phyloP scores from a whole-genome alignment of 1,140 invertebrate genomes.

The Zophobas atratus region DNA sequence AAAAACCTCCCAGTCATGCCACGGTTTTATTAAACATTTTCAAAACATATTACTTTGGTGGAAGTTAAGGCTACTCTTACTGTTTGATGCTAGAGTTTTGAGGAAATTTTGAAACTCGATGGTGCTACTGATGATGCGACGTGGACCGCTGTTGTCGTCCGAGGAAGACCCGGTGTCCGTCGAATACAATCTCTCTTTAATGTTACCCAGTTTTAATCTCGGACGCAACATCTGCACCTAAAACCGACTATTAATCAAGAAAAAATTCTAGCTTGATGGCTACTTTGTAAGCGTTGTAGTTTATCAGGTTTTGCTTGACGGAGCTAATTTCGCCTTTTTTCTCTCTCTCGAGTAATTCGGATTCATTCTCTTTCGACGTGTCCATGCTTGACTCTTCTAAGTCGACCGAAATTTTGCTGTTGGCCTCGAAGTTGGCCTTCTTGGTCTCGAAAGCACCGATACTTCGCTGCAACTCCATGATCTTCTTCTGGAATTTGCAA shows the following conservation, averaged over 20 bases:
- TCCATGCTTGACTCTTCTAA: constrained; percentile 17
- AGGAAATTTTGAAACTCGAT: constrained; percentile 33
- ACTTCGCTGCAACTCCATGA: constrained; percentile 16
- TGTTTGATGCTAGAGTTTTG: not conserved
- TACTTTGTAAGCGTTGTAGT: constrained; percentile 25
- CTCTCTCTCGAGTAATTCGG: not conserved
- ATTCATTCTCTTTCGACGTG: constrained; percentile 13
- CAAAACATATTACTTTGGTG: constrained; percentile 2
- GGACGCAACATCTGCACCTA: constrained; percentile 19
- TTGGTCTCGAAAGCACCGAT: not conserved
- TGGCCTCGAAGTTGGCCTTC: not conserved
- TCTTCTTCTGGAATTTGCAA: constrained; percentile 25
- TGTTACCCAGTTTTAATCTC: not conserved
- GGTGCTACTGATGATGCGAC: constrained; percentile 20
- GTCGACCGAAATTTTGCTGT: constrained; percentile 24
- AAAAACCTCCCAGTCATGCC: not conserved
- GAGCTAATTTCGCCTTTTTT: constrained; percentile 6
- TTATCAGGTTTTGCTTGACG: constrained; percentile 24
- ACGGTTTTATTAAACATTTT: not conserved
- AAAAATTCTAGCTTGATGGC: not conserved
- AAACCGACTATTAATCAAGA: not conserved
- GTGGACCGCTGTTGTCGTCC: constrained; percentile 19
- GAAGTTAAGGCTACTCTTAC: constrained; percentile 5
- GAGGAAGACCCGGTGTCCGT: constrained; percentile 13
- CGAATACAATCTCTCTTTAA: not conserved